Evolutionary conservation across 2,113 vertebrate genomes (phyloP).

Genomic region (Halcyon senegalensis): DNA sequence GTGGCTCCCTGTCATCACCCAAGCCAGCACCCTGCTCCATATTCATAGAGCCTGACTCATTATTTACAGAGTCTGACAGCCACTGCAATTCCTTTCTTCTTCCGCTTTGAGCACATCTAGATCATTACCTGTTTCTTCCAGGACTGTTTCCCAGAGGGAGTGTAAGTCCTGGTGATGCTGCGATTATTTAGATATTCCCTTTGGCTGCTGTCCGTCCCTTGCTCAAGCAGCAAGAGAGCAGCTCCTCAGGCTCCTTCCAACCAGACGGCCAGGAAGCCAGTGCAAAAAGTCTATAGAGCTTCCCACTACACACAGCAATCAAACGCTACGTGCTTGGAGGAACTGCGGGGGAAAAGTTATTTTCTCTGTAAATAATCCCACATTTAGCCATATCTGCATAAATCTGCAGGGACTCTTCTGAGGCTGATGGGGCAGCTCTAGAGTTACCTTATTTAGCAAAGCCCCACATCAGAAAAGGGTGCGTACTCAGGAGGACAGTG

Average conservation of each 20-base stretch:
- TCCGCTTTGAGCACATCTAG: not conserved
- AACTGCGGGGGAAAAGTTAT: not conserved
- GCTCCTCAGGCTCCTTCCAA: not conserved
- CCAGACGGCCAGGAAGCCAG: not conserved
- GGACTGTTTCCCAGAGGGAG: not conserved
- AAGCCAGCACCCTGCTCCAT: fast-evolving
- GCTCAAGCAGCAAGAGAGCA: not conserved
- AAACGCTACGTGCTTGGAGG: not conserved
- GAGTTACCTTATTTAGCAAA: not conserved
- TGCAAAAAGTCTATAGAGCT: not conserved
- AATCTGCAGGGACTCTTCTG: not conserved
- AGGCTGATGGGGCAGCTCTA: not conserved
- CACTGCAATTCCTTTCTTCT: not conserved
- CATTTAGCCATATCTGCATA: not conserved
- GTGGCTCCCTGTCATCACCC: not conserved
- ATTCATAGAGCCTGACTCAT: not conserved
- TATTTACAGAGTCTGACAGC: not conserved
- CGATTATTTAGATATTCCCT: not conserved
- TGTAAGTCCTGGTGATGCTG: not conserved
- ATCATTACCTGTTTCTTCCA: not conserved
- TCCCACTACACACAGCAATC: not conserved
- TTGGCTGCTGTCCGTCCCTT: not conserved
- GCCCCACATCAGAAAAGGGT: not conserved
- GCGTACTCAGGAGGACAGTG: not conserved
- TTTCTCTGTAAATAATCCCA: not conserved